Base-by-base conservation (phyloP, 2,113 vertebrate species). In the Pao palembangensis region DNA sequence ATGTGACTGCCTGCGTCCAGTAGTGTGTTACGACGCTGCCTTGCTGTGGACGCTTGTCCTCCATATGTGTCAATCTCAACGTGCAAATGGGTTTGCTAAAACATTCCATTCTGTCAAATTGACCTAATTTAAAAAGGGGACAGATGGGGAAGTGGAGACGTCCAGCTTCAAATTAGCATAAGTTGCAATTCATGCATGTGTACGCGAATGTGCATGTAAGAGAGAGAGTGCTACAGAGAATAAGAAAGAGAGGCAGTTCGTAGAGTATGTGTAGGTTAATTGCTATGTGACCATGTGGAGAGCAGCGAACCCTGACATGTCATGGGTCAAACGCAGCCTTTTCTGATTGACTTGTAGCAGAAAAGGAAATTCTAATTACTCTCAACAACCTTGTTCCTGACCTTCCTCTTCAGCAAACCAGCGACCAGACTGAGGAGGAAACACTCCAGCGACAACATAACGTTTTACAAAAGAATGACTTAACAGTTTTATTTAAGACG, bases 261-360 rank as follows among this genome's bases (percentile, higher is more conserved):
- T 65, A 50, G 50, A 42, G 59, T 57, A 70, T 49, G 55, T 57
- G 42, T 42, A 51, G 79, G 77, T 81, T 85, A 86, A 85, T 82
- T 86, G 73, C 76, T 79, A 67, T 56, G 59, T 82, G 81, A 82
- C 75, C 73, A 75, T 20, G 58, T 52, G 70, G 64, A 78, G 75
- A 76, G 65, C 65, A 60, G 12, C 66, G 71, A 79, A 51, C 71
- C 82, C 34, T 81, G 75, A 78, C 75, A 55, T 38, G 58, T 58
- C 63, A 54, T 11, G n/a, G 78, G 64, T 68, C 67, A 64, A 4
- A n/a, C 19, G 20, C 1, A 23, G 66, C 14, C 18, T 55, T 71
- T 71, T 76, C 48, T 82, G 79, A 73, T 61, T 84, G 79, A 63
- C 51, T 83, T 52, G 61, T 69, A 63, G 51, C 58, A 63, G 51